Evolutionary conservation across 2,113 vertebrate genomes (phyloP).

Genomic region (Anarrhichthys ocellatus): DNA sequence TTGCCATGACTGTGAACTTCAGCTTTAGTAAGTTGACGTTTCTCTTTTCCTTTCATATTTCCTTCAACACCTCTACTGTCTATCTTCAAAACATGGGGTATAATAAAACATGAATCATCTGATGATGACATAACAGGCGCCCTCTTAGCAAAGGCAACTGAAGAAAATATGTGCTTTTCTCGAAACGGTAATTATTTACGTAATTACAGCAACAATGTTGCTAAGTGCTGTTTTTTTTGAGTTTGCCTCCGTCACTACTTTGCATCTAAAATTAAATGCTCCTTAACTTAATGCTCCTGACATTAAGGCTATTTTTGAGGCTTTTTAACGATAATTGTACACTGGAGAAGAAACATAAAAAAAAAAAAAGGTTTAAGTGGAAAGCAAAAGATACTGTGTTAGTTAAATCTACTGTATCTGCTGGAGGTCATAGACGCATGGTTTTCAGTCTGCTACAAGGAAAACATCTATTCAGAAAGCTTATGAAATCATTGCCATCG

Average conservation of each 20-base stretch:
- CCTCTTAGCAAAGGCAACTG: slow-evolving; percentile 9
- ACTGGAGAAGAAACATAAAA: neutral
- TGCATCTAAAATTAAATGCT: slow-evolving; percentile 26
- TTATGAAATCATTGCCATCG: slow-evolving; percentile 7
- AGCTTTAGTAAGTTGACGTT: neutral
- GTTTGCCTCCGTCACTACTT: slow-evolving; percentile 8
- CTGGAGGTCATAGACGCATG: neutral
- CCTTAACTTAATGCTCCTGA: too few species aligned
- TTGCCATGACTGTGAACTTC: neutral
- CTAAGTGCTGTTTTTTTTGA: slow-evolving; percentile 17
- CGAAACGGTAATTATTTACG: slow-evolving; percentile 9
- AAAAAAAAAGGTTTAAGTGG: neutral
- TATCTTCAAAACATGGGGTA: slow-evolving; percentile 9
- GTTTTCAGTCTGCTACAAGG: neutral
- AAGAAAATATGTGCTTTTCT: slow-evolving; percentile 7
- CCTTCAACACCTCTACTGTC: neutral
- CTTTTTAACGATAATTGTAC: neutral
- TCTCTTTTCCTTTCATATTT: slow-evolving; percentile 10
- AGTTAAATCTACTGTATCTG: neutral
- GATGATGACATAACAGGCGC: slow-evolving; percentile 14
- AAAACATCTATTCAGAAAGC: neutral
- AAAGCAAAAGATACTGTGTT: neutral
- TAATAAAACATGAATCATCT: slow-evolving; percentile 28
- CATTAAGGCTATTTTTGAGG: neutral
- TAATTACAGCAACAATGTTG: slow-evolving; percentile 39